Evolutionary conservation across 2,797 vertebrate genomes (phyloP).

Genomic region (Euphonia xanthogaster): DNA sequence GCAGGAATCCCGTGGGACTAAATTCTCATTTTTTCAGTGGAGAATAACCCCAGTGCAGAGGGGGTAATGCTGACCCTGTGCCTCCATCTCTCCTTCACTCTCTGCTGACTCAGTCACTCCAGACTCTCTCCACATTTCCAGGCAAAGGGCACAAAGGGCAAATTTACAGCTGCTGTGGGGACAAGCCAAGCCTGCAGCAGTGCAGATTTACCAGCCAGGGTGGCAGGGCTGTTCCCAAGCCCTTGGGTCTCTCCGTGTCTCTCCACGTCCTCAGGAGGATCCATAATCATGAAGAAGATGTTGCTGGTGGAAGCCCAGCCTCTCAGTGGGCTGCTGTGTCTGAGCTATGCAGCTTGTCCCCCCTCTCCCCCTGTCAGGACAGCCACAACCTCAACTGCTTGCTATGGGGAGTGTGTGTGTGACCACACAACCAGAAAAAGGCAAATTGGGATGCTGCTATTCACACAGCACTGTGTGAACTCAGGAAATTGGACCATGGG

Average conservation of each 20-base stretch:
- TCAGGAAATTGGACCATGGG: background rate
- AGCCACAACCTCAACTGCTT: accelerated
- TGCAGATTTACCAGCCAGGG: background rate
- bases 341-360: background rate
- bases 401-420: background rate
- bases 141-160: background rate
- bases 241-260: background rate
- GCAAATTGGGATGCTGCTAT: background rate
- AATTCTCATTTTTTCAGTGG: background rate
- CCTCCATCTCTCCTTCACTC: background rate
- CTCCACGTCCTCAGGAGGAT: background rate
- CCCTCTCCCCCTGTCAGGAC: background rate
- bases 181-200: background rate
- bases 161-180: background rate
- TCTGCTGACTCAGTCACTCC: background rate
- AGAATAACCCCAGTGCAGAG: background rate
- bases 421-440: background rate
- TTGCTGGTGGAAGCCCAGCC: background rate
- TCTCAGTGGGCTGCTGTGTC: background rate
- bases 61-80: background rate
- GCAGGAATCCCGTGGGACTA: background rate
- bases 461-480: background rate
- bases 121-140: background rate
- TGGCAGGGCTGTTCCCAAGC: background rate
- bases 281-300: background rate